Conservation (phyloP, 2,113 vertebrate species). For the Natator depressus region DNA sequence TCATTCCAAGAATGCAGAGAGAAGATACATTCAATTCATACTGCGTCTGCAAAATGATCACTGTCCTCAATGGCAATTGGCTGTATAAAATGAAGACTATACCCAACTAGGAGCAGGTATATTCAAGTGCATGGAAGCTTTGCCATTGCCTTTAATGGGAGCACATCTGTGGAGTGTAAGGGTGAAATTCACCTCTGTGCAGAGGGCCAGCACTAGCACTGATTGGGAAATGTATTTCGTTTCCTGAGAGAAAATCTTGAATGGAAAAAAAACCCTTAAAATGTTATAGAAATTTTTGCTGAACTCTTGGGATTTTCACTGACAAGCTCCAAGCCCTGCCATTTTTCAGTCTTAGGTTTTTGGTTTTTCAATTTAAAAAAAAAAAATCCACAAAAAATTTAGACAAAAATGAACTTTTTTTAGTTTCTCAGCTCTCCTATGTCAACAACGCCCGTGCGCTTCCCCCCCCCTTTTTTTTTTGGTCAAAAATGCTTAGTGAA, state of each 20-base stretch:
- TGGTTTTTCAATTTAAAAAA: neutral
- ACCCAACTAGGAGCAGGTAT: neutral
- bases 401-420: neutral
- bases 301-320: neutral
- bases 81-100: neutral
- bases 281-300: neutral
- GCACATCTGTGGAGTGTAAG: too few relatives aligned
- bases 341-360: neutral
- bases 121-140: neutral
- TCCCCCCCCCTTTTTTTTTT: neutral
- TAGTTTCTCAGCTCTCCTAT: neutral
- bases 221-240: neutral
- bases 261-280: neutral
- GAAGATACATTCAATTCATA: neutral
- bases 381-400: neutral
- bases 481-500: rapidly evolving
- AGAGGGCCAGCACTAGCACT: neutral
- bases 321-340: neutral
- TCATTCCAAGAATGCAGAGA: neutral
- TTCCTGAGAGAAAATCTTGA: neutral
- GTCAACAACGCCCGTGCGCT: neutral
- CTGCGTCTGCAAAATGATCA: neutral
- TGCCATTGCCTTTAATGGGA: neutral
- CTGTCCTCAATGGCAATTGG: neutral
- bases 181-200: neutral